A percentile compares a stretch with the other conserved stretches of the same genome.
phyloP scores from a whole-genome alignment of 2,797 vertebrate species.

The Spatula clypeata region DNA sequence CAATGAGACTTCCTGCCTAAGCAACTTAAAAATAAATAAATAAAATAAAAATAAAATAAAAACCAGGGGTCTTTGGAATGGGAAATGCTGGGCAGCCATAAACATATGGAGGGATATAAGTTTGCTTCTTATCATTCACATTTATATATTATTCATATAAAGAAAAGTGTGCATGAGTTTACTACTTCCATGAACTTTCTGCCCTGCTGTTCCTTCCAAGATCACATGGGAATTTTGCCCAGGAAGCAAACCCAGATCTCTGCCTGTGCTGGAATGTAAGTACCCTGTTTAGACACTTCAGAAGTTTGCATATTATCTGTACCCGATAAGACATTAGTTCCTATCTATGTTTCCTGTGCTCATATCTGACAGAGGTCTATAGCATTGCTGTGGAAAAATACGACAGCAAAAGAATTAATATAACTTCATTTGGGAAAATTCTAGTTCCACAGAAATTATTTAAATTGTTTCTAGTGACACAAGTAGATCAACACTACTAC shows the following conservation, averaged over 20 bases:
- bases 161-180: background rate
- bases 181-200: background rate
- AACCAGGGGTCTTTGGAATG: background rate
- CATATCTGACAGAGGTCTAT: constrained; percentile 42
- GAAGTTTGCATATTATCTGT: constrained; percentile 16
- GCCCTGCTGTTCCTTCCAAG: background rate
- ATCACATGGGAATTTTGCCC: background rate
- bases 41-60: background rate
- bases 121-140: background rate
- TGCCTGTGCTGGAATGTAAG: background rate
- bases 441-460: background rate
- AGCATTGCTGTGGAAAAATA: constrained; percentile 58
- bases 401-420: constrained; percentile 41
- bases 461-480: background rate
- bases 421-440: background rate
- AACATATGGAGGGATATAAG: background rate
- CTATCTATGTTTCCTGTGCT: constrained; percentile 47
- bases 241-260: constrained; percentile 11
- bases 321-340: constrained; percentile 24
- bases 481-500: background rate
- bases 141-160: background rate
- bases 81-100: background rate
- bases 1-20: background rate
- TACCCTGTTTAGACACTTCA: background rate
- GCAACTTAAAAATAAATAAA: background rate